Evolutionary conservation across 2,797 vertebrate genomes (phyloP).

Genomic region (Alosa sapidissima): DNA sequence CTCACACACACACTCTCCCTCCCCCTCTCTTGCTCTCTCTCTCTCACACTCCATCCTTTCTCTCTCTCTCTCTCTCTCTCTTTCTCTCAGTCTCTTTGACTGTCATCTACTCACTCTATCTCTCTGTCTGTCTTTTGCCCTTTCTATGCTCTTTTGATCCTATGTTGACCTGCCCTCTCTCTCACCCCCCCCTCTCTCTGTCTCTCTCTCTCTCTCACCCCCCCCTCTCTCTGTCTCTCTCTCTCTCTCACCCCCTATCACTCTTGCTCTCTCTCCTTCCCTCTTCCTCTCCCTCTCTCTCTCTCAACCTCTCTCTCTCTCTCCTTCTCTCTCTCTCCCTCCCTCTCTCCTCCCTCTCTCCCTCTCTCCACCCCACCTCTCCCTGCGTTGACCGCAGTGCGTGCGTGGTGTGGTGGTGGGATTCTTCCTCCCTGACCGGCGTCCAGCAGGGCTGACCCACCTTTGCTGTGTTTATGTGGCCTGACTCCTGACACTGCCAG

Average conservation of each 20-base stretch:
- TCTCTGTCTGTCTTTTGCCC: constrained; percentile 10
- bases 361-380: not conserved
- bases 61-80: not conserved
- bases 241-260: too few relatives aligned
- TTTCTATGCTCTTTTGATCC: not conserved
- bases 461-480: not conserved
- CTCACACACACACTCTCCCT: constrained; percentile 20
- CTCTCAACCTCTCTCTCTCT: not conserved
- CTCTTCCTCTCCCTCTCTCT: not conserved
- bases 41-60: not conserved
- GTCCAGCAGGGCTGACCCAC: too few relatives aligned
- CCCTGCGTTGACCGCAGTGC: too few relatives aligned
- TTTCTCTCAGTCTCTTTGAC: not conserved
- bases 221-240: too few relatives aligned
- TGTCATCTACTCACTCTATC: not conserved
- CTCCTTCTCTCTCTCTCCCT: not conserved
- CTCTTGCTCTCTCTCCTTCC: not conserved
- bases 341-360: not conserved
- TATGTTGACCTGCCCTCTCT: not conserved
- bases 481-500: not conserved
- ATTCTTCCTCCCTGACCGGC: too few relatives aligned
- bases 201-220: not conserved
- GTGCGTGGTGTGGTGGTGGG: too few relatives aligned
- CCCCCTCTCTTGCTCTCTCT: not conserved
- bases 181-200: not conserved